Conservation (phyloP, 2,113 vertebrate genomes). For the Rhegmatorhina hoffmannsi region DNA sequence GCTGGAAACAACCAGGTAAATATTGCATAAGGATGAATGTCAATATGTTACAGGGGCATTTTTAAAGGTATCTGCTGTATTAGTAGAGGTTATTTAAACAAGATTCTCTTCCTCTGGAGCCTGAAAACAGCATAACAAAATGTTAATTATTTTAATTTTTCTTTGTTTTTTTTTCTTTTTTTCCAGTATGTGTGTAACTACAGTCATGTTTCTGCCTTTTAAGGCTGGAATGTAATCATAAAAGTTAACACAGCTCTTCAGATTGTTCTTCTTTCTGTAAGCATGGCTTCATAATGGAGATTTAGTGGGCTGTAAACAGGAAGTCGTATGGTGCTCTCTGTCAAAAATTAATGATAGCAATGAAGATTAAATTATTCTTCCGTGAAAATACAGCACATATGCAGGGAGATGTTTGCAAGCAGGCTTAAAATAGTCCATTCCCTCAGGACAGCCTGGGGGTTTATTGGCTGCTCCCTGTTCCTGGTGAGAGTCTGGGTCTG, state of each 20-base stretch:
- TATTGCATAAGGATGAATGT: background rate
- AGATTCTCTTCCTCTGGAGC: background rate
- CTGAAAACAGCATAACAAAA: background rate
- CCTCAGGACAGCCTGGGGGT: background rate
- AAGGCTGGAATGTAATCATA: slow-evolving; percentile 34
- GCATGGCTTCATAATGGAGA: slow-evolving; percentile 28
- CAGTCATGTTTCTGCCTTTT: slow-evolving; percentile 11
- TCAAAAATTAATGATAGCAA: slow-evolving; percentile 57
- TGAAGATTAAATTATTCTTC: slow-evolving; percentile 58
- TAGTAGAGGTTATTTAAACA: background rate
- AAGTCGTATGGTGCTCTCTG: slow-evolving; percentile 45
- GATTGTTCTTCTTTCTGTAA: slow-evolving; percentile 48
- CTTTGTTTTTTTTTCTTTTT: background rate
- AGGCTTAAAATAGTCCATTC: slow-evolving; percentile 57
- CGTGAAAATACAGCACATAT: slow-evolving; percentile 27
- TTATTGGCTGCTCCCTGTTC: background rate
- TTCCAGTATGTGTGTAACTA: background rate
- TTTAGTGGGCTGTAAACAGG: slow-evolving; percentile 60
- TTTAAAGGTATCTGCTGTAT: background rate
- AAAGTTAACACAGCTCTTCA: slow-evolving; percentile 63
- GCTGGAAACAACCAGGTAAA: background rate
- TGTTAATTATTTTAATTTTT: background rate
- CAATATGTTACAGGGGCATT: background rate
- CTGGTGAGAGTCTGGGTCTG: background rate
- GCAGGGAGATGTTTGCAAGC: slow-evolving; percentile 28